A percentile compares a stretch with the other conserved stretches of the same genome.
These are phyloP conservation scores for Channa argus DNA, from an alignment of 2,113 vertebrate species.

Conservation along the genomic window DNA sequence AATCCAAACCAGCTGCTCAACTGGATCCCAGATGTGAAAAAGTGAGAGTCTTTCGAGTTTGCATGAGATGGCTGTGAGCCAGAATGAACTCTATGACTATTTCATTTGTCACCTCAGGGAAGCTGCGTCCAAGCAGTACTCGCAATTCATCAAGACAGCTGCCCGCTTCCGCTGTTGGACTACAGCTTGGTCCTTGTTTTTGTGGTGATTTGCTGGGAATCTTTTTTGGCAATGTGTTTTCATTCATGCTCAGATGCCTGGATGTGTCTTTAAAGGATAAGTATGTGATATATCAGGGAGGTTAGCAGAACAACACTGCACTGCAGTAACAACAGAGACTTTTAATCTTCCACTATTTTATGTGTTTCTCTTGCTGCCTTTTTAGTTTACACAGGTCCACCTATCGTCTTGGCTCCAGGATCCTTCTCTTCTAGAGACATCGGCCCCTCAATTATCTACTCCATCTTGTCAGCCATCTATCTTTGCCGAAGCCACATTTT, in stretches of 20 bases:
- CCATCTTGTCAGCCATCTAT: slow-evolving; percentile 8
- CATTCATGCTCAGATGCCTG: slow-evolving; percentile 19
- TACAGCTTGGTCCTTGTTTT: slow-evolving; percentile 13
- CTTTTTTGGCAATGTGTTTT: slow-evolving; percentile 8
- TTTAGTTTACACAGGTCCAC: slow-evolving; percentile 1
- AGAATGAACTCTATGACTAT: slow-evolving; percentile 37
- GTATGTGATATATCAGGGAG: slow-evolving; percentile 15
- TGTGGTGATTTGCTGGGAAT: slow-evolving; percentile 12
- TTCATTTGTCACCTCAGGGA: slow-evolving; percentile 59
- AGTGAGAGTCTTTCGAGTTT: slow-evolving; percentile 20
- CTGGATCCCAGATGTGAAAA: slow-evolving; percentile 68
- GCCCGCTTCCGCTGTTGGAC: slow-evolving; percentile 19
- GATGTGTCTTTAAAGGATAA: slow-evolving; percentile 5
- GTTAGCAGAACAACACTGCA: slow-evolving; percentile 20
- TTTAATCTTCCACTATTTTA: slow-evolving; percentile 25
- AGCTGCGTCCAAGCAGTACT: slow-evolving; percentile 10
- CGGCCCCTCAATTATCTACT: slow-evolving; percentile 24
- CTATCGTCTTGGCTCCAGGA: not conserved
- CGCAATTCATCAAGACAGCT: slow-evolving; percentile 29
- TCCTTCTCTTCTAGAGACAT: not conserved
- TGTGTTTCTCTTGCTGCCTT: not conserved
- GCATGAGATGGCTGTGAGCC: slow-evolving; percentile 12
- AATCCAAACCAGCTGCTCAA: slow-evolving; percentile 70
- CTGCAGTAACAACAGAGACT: not conserved
- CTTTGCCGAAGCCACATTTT: slow-evolving; percentile 6